Evolutionary conservation across 2,888 invertebrate species (phyloP).

Genomic region (Automeris io): DNA sequence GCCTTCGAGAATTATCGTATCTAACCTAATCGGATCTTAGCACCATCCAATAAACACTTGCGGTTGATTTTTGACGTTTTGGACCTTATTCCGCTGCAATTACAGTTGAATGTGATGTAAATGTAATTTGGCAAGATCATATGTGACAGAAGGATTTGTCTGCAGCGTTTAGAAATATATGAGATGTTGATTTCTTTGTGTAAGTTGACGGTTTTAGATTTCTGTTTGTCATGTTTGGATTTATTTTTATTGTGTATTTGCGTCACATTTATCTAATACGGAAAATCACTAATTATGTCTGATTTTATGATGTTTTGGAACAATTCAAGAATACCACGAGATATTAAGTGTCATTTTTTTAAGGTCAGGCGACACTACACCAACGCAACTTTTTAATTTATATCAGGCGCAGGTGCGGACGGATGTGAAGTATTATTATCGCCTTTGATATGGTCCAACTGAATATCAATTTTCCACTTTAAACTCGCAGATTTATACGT

Average conservation of each 20-base stretch:
- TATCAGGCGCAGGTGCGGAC: too few relatives aligned
- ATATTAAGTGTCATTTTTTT: too few relatives aligned
- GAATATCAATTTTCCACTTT: too few relatives aligned
- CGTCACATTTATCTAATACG: too few relatives aligned
- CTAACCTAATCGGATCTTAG: constrained; percentile 67
- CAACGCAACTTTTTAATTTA: too few relatives aligned
- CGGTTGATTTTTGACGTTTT: constrained; percentile 12
- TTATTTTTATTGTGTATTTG: constrained; percentile 34
- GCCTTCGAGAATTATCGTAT: constrained; percentile 59
- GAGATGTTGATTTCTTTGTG: constrained; percentile 67
- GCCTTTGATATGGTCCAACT: too few relatives aligned
- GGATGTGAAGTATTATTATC: too few relatives aligned
- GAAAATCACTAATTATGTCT: too few relatives aligned
- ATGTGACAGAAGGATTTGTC: constrained; percentile 69
- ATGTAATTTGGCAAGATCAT: constrained; percentile 27
- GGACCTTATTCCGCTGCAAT: constrained; percentile 16
- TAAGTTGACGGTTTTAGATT: constrained; percentile 54
- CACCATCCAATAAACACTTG: constrained; percentile 22
- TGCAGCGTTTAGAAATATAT: constrained; percentile 65
- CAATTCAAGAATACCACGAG: too few relatives aligned
- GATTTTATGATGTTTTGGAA: too few relatives aligned
- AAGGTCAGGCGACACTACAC: too few relatives aligned
- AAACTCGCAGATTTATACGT: too few relatives aligned
- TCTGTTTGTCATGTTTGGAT: constrained; percentile 45
- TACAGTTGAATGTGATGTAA: constrained; percentile 15